These are phyloP conservation scores for Bothrops jararaca DNA, from an alignment of 2,113 vertebrate genomes.

Conservation along the genomic window DNA sequence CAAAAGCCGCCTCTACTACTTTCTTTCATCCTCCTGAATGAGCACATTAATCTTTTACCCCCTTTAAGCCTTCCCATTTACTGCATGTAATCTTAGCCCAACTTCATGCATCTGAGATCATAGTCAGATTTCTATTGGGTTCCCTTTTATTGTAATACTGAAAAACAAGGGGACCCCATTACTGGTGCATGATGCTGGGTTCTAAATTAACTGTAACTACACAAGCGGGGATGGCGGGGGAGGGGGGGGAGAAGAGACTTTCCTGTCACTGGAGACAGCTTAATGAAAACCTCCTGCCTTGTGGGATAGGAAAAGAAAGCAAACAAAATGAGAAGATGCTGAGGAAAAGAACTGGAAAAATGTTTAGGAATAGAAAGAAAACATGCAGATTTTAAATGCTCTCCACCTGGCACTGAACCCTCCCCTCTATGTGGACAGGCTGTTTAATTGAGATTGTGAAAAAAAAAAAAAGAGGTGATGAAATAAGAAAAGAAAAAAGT, in stretches of 20 bases:
- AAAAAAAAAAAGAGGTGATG: not conserved
- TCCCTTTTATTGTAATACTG: not conserved
- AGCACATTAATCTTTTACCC: constrained; percentile 17
- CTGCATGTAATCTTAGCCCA: not conserved
- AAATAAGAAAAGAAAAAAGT: not conserved
- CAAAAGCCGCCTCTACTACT: constrained; percentile 20
- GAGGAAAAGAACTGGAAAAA: not conserved
- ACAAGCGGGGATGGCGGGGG: no score
- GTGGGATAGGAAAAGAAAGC: not conserved
- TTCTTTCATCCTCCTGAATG: constrained; percentile 26
- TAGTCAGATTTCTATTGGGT: not conserved
- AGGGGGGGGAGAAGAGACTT: not conserved
- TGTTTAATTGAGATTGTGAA: not conserved
- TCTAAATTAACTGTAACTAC: not conserved
- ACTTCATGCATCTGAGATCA: not conserved
- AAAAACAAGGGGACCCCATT: not conserved
- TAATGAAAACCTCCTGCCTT: constrained; percentile 16
- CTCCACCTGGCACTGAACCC: not conserved
- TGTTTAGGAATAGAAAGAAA: constrained; percentile 12
- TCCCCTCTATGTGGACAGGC: not conserved
- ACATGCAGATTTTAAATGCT: not conserved
- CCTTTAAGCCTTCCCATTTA: not conserved
- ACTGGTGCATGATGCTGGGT: not conserved
- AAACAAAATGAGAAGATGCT: constrained; percentile 4
- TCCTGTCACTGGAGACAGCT: not conserved